Evolutionary conservation across 2,797 vertebrate species (phyloP).

Genomic region (Potorous gilbertii): DNA sequence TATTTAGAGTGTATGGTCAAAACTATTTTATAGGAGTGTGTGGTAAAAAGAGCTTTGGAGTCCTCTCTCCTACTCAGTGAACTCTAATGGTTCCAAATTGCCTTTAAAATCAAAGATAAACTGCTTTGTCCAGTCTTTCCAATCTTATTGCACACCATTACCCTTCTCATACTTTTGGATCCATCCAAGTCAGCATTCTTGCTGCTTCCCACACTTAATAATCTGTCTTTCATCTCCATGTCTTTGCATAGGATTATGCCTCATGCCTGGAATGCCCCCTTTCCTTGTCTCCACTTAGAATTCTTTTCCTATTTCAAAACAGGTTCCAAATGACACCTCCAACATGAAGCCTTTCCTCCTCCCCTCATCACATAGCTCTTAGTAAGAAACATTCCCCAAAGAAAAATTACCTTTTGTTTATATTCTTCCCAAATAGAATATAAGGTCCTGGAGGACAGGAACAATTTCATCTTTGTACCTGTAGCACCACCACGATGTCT

Average conservation of each 20-base stretch:
- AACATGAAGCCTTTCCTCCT: neutral
- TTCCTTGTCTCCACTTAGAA: neutral
- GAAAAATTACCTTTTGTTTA: neutral
- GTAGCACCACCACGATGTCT: neutral
- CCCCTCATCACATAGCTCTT: neutral
- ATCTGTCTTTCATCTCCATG: neutral
- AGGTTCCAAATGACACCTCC: neutral
- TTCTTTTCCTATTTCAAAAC: neutral
- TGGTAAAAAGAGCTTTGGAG: neutral
- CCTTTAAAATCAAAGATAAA: neutral
- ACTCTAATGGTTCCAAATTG: neutral
- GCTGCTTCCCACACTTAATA: neutral
- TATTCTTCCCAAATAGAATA: neutral
- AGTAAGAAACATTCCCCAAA: neutral
- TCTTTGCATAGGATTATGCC: neutral
- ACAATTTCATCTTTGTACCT: neutral
- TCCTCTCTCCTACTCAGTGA: neutral
- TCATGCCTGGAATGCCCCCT: neutral
- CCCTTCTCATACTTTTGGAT: neutral
- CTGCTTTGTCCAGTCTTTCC: neutral
- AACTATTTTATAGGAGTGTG: neutral
- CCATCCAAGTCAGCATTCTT: neutral
- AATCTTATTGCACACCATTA: neutral
- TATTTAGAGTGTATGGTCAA: neutral
- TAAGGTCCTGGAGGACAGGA: neutral